Evolutionary conservation across 2,113 vertebrate species (phyloP), one percentile per base, ranked within the genome.

Genomic region (Cyprinus carpio): DNA sequence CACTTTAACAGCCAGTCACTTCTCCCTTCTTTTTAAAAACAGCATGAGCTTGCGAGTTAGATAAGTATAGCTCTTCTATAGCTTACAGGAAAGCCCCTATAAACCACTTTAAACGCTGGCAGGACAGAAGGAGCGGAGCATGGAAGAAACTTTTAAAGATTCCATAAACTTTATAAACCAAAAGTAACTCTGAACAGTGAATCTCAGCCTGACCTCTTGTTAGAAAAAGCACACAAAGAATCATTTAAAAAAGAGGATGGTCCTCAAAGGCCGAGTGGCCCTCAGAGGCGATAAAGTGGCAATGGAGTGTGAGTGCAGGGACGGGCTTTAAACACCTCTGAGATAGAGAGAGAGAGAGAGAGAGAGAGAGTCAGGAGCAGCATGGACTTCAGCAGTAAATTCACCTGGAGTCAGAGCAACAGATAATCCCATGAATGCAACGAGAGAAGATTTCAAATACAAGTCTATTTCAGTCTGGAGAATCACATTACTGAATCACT

Each of bases 391-490:
- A 12, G 62, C 80, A 15, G 62, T 69, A 34, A 51, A 81, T 69
- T 81, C 64, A 65, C 40, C 62, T 69, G 5, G 62, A 81, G 62
- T 81, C 62, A 6, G 62, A n/a, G 43, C 62, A 69, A 81, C 79
- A 69, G 43, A 69, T 69, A 69, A 81, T 67, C 60, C 80, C 43
- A 81, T 81, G 79, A 69, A 81, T 29, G 62, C 51, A 43, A 81
- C 34, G 16, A 40, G 34, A 64, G 58, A 54, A 69, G 80, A 81
- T 81, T 81, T 81, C 27, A 51, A 65, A 51, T 69, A 81, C 51
- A 69, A 51, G 40, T 81, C 62, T 81, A 51, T 69, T 81, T 51
- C 23, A 43, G 77, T 69, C 60, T n/a, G 62, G 25, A 69, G 80
- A 81, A 81, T 81, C 62, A 49, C 62, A 69, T 81, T 69, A 81